Evolutionary conservation across 2,888 invertebrate species (phyloP), one percentile per base, ranked within the genome.

Genomic region (Meloe dianella): DNA sequence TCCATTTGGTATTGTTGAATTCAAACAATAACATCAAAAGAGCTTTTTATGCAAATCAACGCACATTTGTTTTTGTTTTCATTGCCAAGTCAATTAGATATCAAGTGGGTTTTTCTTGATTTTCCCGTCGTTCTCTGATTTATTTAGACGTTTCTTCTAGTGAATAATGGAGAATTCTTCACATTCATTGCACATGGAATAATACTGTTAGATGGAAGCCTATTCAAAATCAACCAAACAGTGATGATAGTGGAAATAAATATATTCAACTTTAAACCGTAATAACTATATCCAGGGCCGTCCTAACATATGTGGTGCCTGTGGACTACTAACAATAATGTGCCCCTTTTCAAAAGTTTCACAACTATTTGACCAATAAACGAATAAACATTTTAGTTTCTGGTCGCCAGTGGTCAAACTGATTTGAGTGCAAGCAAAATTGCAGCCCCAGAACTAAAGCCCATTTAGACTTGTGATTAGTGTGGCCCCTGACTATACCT

Each of bases 181-280:
- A 57, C 65, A 65, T 68, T 68, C 65, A 60, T 65, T 68, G 68
- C 67, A 64, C 51, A 51, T 64, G 60, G 57, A 57, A 30, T 68
- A 60, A 57, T 68, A 68, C 67, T 65, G 65, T 68, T 68, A 67
- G 35, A 68, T 0, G 6, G 8, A 51, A 5, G 5, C 27, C 57
- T 57, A 67, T 62, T 66, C 59, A 59, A 60, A 54, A 32, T 60
- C 22, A 51, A 22, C 51, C 10, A 17, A 17, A 41, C 35, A 60
- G n/a, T n/a, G n/a, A 54, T 61, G 67, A 64, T 67, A 64, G 67
- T 67, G 64, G 67, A 67, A 67, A 64, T 67, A 67, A 58, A 64
- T 51, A 64, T 20, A 3, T 27, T 17, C 10, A 12, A 1, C 22
- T 9, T 22, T 51, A 24, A 51, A 51, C 51, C 51, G 51, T 51